phyloP scores from a whole-genome alignment of 2,888 invertebrate genomes.

The Bugulina stolonifera region DNA sequence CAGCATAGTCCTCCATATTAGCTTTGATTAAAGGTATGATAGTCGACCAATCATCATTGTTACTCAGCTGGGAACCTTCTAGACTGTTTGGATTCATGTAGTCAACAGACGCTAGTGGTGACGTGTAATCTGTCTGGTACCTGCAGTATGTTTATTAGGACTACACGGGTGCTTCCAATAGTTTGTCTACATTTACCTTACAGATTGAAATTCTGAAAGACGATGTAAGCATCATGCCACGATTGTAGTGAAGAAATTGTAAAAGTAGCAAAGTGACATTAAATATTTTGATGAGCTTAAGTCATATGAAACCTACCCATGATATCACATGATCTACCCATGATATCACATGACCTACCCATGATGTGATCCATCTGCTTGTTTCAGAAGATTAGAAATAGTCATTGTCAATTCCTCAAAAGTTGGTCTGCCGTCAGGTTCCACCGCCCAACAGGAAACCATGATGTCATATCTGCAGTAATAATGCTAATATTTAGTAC shows the following conservation, averaged over 20 bases:
- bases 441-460: slow-evolving; percentile 6
- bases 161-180: too few relatives aligned
- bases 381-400: slow-evolving; percentile 9
- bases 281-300: too few relatives aligned
- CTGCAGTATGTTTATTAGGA: too few relatives aligned
- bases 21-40: slow-evolving; percentile 12
- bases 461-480: slow-evolving; percentile 14
- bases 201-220: too few relatives aligned
- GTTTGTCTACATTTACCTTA: too few relatives aligned
- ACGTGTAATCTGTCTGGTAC: slow-evolving; percentile 20
- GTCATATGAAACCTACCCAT: too few relatives aligned
- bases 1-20: background rate
- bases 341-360: too few relatives aligned
- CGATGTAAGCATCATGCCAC: too few relatives aligned
- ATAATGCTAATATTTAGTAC: too few relatives aligned
- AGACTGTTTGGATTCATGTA: slow-evolving; percentile 10
- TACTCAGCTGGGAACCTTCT: background rate
- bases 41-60: slow-evolving; percentile 12
- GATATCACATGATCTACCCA: too few relatives aligned
- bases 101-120: background rate
- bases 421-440: slow-evolving; percentile 6
- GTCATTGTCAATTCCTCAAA: background rate
- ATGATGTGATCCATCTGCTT: slow-evolving; percentile 9
- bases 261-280: too few relatives aligned
- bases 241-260: too few relatives aligned